phyloP scores from a whole-genome alignment of 2,113 vertebrate genomes.

The Antechinus flavipes region DNA sequence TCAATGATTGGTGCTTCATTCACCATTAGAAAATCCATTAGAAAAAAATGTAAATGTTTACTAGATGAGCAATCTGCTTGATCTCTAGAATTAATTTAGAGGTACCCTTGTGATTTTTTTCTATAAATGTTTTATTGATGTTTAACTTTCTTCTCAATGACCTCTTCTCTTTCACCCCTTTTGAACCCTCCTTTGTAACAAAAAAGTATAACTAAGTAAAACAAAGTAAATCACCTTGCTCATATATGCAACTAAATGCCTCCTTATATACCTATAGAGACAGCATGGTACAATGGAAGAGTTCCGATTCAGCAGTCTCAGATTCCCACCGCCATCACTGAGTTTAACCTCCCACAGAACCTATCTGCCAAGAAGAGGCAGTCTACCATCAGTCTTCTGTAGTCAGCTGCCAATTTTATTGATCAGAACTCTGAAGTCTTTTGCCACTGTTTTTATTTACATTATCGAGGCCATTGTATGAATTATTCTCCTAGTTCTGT shows the following conservation, averaged over 20 bases:
- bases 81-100: not conserved
- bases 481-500: not conserved
- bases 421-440: not conserved
- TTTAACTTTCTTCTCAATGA: not conserved
- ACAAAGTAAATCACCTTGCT: not conserved
- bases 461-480: not conserved
- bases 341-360: not conserved
- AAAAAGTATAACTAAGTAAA: not conserved
- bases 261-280: not conserved
- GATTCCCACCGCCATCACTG: not conserved
- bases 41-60: slow-evolving; percentile 19
- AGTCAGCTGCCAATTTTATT: not conserved
- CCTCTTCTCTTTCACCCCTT: not conserved
- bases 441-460: not conserved
- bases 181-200: not conserved
- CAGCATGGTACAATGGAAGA: not conserved
- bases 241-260: not conserved
- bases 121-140: not conserved
- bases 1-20: slow-evolving; percentile 59
- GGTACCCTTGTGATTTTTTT: not conserved
- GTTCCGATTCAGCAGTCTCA: not conserved
- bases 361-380: not conserved
- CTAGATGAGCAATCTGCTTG: not conserved
- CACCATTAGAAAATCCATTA: slow-evolving; percentile 75
- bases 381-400: not conserved